Conservation (phyloP, 2,888 invertebrate genomes). For the Operophtera brumata region DNA sequence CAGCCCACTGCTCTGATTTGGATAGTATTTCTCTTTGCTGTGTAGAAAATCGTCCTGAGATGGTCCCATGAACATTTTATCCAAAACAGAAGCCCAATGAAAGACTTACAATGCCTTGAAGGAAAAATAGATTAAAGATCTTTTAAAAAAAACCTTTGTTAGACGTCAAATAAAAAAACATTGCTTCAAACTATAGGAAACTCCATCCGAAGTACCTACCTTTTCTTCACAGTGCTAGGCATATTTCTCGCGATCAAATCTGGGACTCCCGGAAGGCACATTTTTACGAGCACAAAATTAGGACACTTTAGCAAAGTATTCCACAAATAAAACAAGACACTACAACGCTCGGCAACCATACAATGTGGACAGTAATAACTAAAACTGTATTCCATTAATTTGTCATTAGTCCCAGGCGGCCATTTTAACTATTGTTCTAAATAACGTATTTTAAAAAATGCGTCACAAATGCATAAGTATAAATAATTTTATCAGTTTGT, state of each 20-base stretch:
- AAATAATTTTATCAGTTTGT: slow-evolving; percentile 35
- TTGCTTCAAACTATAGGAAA: no score
- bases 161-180: no score
- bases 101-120: no score
- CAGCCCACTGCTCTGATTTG: no score
- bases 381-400: slow-evolving; percentile 62
- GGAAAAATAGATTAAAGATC: no score
- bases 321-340: slow-evolving; percentile 41
- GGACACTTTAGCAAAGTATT: slow-evolving; percentile 20
- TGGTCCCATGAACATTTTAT: no score
- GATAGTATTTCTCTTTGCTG: no score
- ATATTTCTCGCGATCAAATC: slow-evolving; percentile 37
- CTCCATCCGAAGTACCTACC: no score
- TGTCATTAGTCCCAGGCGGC: slow-evolving; percentile 54
- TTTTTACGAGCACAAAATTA: slow-evolving; percentile 33
- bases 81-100: no score
- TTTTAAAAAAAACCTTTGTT: no score
- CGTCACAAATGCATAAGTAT: slow-evolving; percentile 57
- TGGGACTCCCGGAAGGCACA: slow-evolving; percentile 57
- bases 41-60: no score
- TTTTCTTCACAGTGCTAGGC: slow-evolving; percentile 52
- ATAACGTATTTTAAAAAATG: slow-evolving; percentile 57
- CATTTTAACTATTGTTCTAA: slow-evolving; percentile 60
- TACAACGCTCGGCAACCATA: slow-evolving; percentile 38
- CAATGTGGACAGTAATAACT: slow-evolving; percentile 47